Percentiles rank a stretch among this genome's conserved stretches.
These are phyloP conservation scores for Lanistes nyassanus DNA, from an alignment of 1,140 invertebrate genomes.

Conservation along the genomic window DNA sequence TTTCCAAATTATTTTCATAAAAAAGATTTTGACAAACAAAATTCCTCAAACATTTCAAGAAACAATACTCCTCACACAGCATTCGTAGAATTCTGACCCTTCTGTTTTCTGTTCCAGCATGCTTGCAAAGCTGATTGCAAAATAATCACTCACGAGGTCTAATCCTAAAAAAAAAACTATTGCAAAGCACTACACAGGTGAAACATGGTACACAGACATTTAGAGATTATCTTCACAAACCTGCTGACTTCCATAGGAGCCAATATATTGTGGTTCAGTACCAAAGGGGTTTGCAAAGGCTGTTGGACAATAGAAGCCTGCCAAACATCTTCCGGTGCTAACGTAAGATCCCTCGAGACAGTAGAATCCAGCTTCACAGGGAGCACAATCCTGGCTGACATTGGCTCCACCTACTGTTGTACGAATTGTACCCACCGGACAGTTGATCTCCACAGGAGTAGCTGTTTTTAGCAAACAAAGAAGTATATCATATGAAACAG, in stretches of 20 bases:
- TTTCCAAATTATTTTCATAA: too few relatives aligned
- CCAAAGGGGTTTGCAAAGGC: slow-evolving; percentile 55
- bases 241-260: slow-evolving; percentile 56
- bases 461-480: slow-evolving; percentile 42
- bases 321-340: slow-evolving; percentile 46
- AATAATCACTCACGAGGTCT: too few relatives aligned
- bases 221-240: slow-evolving; percentile 36
- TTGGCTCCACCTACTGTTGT: slow-evolving; percentile 43
- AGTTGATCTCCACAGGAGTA: slow-evolving; percentile 58
- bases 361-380: slow-evolving; percentile 59
- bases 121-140: too few relatives aligned
- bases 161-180: too few relatives aligned
- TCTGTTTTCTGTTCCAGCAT: too few relatives aligned
- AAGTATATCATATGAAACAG: not conserved
- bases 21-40: too few relatives aligned
- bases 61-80: too few relatives aligned
- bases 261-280: slow-evolving; percentile 46
- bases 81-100: too few relatives aligned
- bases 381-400: slow-evolving; percentile 50
- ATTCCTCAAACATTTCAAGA: too few relatives aligned
- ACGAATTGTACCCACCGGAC: slow-evolving; percentile 60
- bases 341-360: slow-evolving; percentile 53
- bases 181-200: too few relatives aligned
- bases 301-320: slow-evolving; percentile 61
- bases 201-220: too few relatives aligned